A percentile compares a stretch with the other conserved stretches of the same genome.
Conservation (phyloP, 2,888 invertebrate genomes). For the Aplocera efformata region DNA sequence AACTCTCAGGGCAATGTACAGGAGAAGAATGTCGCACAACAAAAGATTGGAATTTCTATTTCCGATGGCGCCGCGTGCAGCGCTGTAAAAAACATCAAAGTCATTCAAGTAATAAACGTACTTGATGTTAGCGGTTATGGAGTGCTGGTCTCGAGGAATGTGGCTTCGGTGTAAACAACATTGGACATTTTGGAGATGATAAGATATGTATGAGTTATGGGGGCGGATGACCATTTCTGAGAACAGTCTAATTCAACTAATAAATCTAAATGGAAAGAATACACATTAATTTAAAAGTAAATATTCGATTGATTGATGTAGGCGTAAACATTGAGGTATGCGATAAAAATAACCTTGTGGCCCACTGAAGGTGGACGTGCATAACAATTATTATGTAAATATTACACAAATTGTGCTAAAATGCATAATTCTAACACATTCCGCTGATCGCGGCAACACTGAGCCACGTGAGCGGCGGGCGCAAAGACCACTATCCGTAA, state of each 20-base stretch:
- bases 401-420: conserved; percentile 22
- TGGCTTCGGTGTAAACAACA: conserved; percentile 35
- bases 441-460: conserved; percentile 2
- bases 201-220: conserved; percentile 1
- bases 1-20: conserved; percentile 39
- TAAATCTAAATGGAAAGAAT: too few relatives aligned
- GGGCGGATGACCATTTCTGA: background rate
- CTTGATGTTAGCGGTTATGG: conserved; percentile 20
- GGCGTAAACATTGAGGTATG: conserved; percentile 13
- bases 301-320: conserved; percentile 1
- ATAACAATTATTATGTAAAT: conserved; percentile 31
- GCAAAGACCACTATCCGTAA: too few relatives aligned
- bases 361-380: conserved; percentile 21
- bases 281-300: too few relatives aligned
- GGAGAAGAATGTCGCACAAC: conserved; percentile 34
- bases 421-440: conserved; percentile 19
- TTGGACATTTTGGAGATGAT: conserved; percentile 5
- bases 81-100: conserved; percentile 48
- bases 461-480: too few relatives aligned
- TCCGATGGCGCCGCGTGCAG: conserved; percentile 28
- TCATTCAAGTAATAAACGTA: conserved; percentile 54
- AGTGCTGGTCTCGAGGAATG: conserved; percentile 44
- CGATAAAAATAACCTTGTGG: conserved; percentile 28
- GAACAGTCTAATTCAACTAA: background rate
- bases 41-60: conserved; percentile 37